These are phyloP conservation scores for Myotis daubentonii DNA, from an alignment of 2,797 vertebrate species.

Conservation along the genomic window DNA sequence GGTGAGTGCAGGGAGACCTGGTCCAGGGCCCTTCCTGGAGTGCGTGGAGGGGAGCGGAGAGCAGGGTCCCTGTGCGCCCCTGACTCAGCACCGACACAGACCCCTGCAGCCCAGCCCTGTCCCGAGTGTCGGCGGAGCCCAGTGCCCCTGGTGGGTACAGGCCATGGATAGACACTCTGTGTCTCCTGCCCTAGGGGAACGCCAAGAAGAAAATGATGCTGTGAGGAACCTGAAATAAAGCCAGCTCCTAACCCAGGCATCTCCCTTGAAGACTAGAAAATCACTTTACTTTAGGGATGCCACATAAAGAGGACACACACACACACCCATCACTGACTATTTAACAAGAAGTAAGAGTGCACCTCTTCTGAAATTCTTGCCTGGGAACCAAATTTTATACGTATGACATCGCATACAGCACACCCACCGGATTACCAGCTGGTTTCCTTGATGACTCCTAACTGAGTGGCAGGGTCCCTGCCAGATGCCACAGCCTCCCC, in stretches of 20 bases:
- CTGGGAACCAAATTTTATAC: neutral
- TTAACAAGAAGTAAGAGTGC: neutral
- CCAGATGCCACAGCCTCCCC: neutral
- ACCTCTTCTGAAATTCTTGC: neutral
- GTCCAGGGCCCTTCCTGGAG: neutral
- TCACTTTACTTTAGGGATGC: neutral
- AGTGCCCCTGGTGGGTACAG: neutral
- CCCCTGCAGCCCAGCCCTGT: neutral
- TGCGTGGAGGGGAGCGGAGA: neutral
- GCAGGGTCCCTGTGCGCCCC: neutral
- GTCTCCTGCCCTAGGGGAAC: neutral
- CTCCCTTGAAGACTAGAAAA: neutral
- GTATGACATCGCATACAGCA: neutral
- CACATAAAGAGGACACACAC: neutral
- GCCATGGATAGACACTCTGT: neutral
- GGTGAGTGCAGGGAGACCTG: conserved; percentile 84
- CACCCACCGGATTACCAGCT: neutral
- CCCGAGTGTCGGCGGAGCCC: neutral
- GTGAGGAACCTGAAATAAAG: conserved; percentile 1
- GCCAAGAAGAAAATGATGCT: neutral
- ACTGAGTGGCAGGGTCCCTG: neutral
- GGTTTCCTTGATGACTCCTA: neutral
- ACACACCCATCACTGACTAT: neutral
- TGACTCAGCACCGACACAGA: neutral
- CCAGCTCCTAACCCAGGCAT: neutral